Evolutionary conservation across 2,113 vertebrate species (phyloP), one percentile per base, ranked within the genome.

Genomic region (Corythornis madagascariensis): DNA sequence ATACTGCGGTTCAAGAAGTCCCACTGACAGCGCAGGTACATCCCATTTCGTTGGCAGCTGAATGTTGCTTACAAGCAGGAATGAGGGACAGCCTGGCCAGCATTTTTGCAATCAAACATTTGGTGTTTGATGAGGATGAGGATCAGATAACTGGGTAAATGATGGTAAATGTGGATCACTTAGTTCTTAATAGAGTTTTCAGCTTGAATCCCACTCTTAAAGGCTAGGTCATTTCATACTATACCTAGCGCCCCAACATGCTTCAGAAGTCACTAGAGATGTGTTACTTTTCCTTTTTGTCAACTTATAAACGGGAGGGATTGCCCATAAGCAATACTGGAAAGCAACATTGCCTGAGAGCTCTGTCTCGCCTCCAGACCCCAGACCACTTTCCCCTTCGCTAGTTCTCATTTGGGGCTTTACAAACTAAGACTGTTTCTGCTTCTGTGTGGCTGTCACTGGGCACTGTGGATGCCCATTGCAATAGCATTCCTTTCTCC

Each of bases 61-160:
- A 31, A 11, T 5, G 21, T 29, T 73, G 38, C 52, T 61, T 38
- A 16, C 1, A 1, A 29, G 16, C 18, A 63, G 22, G 42, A 73
- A 31, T 0, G 2, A 65, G 17, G 20, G 76, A 43, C 7, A 40
- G 11, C 33, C 40, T 38, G 25, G 31, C 7, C 55, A 59, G 22
- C 0, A 0, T 0, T 47, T 82, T 61, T 56, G 5, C 19, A 59
- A 14, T 0, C 33, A 13, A 76, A 24, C 3, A 9, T 69, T 89
- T 70, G 38, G 20, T 0, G 0, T 6, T 67, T 47, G 12, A 5
- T 21, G 57, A 91, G 22, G 13, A 57, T 42, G 29, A 77, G 26
- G 5, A 67, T 72, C 12, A 28, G 17, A 38, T 55, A 52, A 75
- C 2, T 35, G 29, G 21, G n/a, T 33, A 0, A 1, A 5, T 55